Percentiles rank a stretch among this genome's conserved stretches.
Conservation (phyloP, 1,140 invertebrate species). For the Cydia fagiglandana region DNA sequence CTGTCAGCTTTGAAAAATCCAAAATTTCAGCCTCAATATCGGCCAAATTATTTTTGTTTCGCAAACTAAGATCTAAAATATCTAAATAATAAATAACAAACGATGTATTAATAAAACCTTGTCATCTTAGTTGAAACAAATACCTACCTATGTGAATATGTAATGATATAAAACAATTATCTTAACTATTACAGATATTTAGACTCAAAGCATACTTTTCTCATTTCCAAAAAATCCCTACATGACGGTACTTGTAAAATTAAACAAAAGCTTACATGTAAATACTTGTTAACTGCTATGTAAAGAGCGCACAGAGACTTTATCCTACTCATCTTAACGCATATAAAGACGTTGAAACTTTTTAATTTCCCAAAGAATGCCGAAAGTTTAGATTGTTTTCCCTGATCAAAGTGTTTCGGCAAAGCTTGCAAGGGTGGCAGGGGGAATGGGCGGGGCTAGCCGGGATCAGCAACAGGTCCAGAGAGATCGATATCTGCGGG, state of each 20-base stretch:
- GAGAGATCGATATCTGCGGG: constrained; percentile 60
- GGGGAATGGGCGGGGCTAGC: constrained; percentile 52
- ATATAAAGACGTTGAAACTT: constrained; percentile 49
- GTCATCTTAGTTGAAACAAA: no score
- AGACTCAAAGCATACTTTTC: not conserved
- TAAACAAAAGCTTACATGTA: not conserved
- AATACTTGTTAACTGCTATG: not conserved
- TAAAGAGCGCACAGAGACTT: not conserved
- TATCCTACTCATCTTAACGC: not conserved
- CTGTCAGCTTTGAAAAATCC: no score
- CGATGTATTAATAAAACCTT: no score
- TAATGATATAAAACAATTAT: no score
- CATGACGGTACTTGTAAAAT: not conserved
- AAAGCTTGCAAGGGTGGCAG: constrained; percentile 43
- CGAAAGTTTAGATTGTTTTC: constrained; percentile 74
- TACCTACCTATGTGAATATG: no score
- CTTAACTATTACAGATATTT: no score
- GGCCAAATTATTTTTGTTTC: no score
- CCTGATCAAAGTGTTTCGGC: constrained; percentile 59
- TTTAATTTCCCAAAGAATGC: constrained; percentile 71
- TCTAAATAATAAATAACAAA: no score
- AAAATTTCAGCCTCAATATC: no score
- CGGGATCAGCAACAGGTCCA: constrained; percentile 67
- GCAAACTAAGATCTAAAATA: no score
- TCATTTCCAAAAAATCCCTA: not conserved